phyloP scores from a whole-genome alignment of 2,797 vertebrate species.

The Pelobates cultripes region DNA sequence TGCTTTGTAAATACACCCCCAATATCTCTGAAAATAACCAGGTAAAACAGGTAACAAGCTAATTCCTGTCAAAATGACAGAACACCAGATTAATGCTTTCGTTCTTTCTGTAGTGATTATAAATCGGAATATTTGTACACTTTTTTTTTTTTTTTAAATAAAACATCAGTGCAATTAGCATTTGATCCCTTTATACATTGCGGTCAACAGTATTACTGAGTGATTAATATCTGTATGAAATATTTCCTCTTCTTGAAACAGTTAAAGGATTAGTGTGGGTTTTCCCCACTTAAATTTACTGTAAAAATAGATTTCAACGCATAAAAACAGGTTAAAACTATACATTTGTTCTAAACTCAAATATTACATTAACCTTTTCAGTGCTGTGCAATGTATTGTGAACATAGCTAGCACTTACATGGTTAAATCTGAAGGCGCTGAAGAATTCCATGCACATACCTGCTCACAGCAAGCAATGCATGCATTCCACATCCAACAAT shows the following conservation, averaged over 20 bases:
- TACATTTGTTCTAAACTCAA: constrained; percentile 66
- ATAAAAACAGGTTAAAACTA: constrained; percentile 70
- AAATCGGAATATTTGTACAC: neutral
- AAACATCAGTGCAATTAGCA: constrained; percentile 58
- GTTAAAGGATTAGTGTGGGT: constrained; percentile 15
- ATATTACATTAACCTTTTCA: constrained; percentile 59
- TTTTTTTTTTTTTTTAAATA: neutral
- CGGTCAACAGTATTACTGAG: constrained; percentile 45
- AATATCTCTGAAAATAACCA: no score
- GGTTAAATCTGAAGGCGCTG: neutral
- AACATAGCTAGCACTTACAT: neutral
- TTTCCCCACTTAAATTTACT: constrained; percentile 57
- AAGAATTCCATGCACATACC: neutral
- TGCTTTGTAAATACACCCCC: no score
- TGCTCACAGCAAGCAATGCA: neutral
- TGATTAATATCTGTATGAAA: constrained; percentile 60
- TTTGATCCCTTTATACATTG: constrained; percentile 51
- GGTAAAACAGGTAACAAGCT: no score
- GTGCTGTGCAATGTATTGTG: neutral
- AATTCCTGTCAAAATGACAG: no score
- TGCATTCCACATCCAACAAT: constrained; percentile 14
- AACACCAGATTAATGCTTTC: no score
- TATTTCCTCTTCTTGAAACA: constrained; percentile 57
- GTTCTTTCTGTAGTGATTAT: no score
- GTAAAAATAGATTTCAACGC: constrained; percentile 72